Evolutionary conservation across 1,140 invertebrate species (phyloP), one percentile per base, ranked within the genome.

Genomic region (Chrysopa pallens): DNA sequence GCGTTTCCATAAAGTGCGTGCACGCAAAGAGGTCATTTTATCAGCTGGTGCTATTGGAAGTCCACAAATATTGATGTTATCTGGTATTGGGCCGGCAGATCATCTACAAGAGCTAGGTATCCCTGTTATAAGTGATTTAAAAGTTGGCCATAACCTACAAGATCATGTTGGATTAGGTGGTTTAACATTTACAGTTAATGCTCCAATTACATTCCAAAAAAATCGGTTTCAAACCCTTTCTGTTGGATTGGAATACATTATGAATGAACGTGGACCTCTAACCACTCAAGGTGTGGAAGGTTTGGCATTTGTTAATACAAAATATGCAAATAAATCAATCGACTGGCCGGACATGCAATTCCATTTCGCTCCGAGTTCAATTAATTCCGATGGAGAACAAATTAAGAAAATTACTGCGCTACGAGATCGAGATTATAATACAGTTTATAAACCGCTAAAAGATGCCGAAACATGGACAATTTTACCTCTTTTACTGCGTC

Each of bases 341-440:
- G 71, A 78, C 29, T 89, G 79, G 74, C 86, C 86, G 0, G 85
- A 91, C 49, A 71, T 90, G 23, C 85, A 91, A 52, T 88, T 88
- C 48, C 84, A 88, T 50, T 86, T 90, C 52, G 76, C 79, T 0
- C 80, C 84, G 1, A 83, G 78, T 52, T 85, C 80, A 0, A 69
- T 87, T 0, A 84, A 80, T 51, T 86, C 83, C 0, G 84, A 87
- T 49, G 76, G 74, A 1, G 81, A 81, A 1, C 77, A 81, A 27
- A 73, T 80, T 39, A 52, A 50, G 14, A 80, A 78, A 52, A 83
- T 86, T 23, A 59, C 80, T 1, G 84, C 81, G 37, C 56, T 92
- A 9, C 61, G 76, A 1, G 83, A 90, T 50, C 73, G 76, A 28
- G 76, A 89, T 3, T 90, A 80, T 52, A 84, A 88, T 46, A 82